Percentiles rank a stretch among this genome's conserved stretches.
Conservation (phyloP, 2,113 vertebrate species). For the Tringa solitaria region DNA sequence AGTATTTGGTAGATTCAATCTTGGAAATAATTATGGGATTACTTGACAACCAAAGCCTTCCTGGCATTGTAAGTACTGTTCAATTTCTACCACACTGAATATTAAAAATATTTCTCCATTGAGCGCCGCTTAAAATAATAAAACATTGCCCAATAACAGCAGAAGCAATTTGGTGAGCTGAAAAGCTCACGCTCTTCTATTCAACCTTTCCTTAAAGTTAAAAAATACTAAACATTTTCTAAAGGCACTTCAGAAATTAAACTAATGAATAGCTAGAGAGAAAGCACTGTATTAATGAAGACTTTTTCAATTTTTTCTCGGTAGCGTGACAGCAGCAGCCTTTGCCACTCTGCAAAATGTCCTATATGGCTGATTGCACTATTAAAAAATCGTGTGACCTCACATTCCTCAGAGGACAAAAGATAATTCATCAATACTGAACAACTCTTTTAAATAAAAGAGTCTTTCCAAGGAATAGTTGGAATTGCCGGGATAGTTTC, state of each 20-base stretch:
- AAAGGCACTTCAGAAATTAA: not conserved
- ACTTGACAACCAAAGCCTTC: not conserved
- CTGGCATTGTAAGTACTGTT: not conserved
- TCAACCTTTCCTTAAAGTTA: not conserved
- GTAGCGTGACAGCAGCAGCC: not conserved
- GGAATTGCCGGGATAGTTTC: slow-evolving; percentile 65
- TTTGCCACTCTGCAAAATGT: slow-evolving; percentile 43
- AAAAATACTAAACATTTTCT: not conserved
- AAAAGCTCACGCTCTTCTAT: not conserved
- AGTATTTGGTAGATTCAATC: not conserved
- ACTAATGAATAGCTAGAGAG: not conserved
- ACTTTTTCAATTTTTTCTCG: not conserved
- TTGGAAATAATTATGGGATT: not conserved
- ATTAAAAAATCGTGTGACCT: slow-evolving; percentile 40
- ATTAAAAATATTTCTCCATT: slow-evolving; percentile 1
- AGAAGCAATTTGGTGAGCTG: not conserved
- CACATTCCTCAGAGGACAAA: slow-evolving; percentile 72
- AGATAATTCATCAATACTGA: slow-evolving; percentile 68
- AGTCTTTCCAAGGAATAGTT: slow-evolving; percentile 67
- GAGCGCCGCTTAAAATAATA: not conserved
- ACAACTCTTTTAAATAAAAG: slow-evolving; percentile 45
- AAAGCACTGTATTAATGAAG: not conserved
- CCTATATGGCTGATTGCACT: not conserved
- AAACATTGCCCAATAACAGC: not conserved
- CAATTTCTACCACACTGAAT: not conserved